Evolutionary conservation across 2,113 vertebrate species (phyloP), one percentile per base, ranked within the genome.

Genomic region (Prunella fulvescens): DNA sequence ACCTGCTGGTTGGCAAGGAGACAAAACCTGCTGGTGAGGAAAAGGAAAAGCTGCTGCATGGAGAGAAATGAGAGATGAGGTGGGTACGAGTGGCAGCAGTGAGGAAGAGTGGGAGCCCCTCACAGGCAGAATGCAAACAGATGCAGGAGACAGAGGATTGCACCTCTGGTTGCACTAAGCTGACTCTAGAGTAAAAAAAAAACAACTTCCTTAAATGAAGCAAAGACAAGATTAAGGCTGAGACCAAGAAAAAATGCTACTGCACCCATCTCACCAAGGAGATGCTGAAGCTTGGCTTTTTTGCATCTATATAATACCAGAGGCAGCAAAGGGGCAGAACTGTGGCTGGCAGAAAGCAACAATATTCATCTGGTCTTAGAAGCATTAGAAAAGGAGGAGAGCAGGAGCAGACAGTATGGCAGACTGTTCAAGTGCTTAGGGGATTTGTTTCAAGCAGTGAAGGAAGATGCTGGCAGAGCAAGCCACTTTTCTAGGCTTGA

Each of bases 21-120:
- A 64, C 35, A 58, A 87, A 80, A 71, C 12, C 33, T 39, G 2
- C 19, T 28, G 14, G 47, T 3, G 8, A 80, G 77, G 66, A 57
- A 53, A 57, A 81, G 42, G 11, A 86, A 26, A 31, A 79, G 33
- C 12, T 57, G 51, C 56, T 86, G 25, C 51, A 6, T 3, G 26
- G 35, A 69, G 51, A 39, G 51, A 47, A 66, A 53, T 31, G 31
- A 17, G 37, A n/a, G 57, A 14, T 2, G 14, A 84, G 37, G 47
- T n/a, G 42, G 67, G 15, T 0, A 1, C 0, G 0, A 47, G 39
- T 14, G 35, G 40, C 5, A 7, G 22, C 4, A 44, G 39, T 0
- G 1, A 37, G 44, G 54, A 45, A 37, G 13, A 47, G 37, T 7
- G 33, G 26, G 51, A 86, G 5, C 19, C 58, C 7, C 19, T 53